phyloP scores from a whole-genome alignment of 2,113 vertebrate genomes.

The Nyctereutes procyonoides region DNA sequence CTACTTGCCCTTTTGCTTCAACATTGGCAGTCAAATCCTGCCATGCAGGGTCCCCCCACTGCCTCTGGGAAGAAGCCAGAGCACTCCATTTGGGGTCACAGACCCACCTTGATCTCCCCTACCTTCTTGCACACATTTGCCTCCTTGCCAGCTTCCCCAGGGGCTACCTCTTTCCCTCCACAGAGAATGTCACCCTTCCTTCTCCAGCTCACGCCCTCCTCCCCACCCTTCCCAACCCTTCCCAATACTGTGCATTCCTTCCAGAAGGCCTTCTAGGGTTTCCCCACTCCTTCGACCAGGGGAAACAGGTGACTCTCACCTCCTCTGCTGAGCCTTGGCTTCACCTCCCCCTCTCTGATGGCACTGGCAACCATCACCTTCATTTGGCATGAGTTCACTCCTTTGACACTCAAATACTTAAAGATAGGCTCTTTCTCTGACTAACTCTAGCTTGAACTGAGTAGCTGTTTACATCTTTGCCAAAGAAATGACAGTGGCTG shows the following conservation, averaged over 20 bases:
- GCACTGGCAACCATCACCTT: neutral
- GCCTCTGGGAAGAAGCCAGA: neutral
- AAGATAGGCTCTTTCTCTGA: neutral
- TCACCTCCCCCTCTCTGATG: accelerated
- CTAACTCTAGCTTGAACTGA: neutral
- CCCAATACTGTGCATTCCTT: neutral
- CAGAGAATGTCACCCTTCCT: neutral
- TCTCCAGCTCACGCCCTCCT: neutral
- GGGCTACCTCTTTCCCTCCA: neutral
- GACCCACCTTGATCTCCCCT: accelerated
- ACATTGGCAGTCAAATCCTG: neutral
- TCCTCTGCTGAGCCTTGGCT: neutral
- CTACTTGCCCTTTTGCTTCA: neutral
- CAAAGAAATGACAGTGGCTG: neutral
- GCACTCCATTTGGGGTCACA: too few species aligned
- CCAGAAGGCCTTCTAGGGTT: neutral
- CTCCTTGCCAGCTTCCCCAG: neutral
- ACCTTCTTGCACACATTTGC: neutral
- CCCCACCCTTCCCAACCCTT: accelerated
- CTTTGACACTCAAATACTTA: neutral
- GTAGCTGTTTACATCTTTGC: neutral
- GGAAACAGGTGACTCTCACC: neutral
- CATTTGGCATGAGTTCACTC: accelerated
- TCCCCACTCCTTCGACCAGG: neutral
- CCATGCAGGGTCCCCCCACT: accelerated